Conservation (phyloP, 2,888 invertebrate species). For the Pollenia amentaria region DNA sequence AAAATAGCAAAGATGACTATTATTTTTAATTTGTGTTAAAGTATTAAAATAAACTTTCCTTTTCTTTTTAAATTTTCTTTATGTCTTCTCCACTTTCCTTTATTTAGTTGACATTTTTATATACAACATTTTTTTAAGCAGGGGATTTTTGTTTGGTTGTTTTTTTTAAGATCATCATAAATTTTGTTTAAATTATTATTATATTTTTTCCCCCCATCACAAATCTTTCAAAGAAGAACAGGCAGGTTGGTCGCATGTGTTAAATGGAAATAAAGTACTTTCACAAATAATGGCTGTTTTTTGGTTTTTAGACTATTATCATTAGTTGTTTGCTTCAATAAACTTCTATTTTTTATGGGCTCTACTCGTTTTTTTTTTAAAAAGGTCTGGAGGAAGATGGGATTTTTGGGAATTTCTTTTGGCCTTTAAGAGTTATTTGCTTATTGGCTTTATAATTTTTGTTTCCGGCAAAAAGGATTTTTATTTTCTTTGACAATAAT, state of each 20-base stretch:
- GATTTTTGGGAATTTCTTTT: neutral
- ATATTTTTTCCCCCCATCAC: neutral
- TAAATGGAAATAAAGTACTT: slow-evolving; percentile 67
- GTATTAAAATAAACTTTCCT: slow-evolving; percentile 63
- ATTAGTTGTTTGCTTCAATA: slow-evolving; percentile 68
- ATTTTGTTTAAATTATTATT: slow-evolving; percentile 71
- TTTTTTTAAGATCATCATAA: slow-evolving; percentile 70
- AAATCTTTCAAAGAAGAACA: neutral
- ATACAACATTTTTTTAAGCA: slow-evolving; percentile 43
- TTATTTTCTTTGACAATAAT: slow-evolving; percentile 60
- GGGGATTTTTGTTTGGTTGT: slow-evolving; percentile 43
- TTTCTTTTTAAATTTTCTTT: slow-evolving; percentile 31
- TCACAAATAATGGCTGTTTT: slow-evolving; percentile 69
- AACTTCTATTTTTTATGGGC: slow-evolving; percentile 50
- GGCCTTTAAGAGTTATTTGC: slow-evolving; percentile 42
- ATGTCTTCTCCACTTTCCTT: neutral
- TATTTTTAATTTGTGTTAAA: slow-evolving; percentile 72
- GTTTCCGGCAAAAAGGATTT: slow-evolving; percentile 27
- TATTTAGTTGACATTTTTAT: slow-evolving; percentile 59
- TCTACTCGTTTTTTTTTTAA: neutral
- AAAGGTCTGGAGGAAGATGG: neutral
- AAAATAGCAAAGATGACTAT: slow-evolving; percentile 61
- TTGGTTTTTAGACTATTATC: slow-evolving; percentile 59
- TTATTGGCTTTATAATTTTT: slow-evolving; percentile 61
- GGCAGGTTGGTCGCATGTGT: slow-evolving; percentile 66